Conservation (phyloP, 2,113 vertebrate species). For the Heliornis fulica region DNA sequence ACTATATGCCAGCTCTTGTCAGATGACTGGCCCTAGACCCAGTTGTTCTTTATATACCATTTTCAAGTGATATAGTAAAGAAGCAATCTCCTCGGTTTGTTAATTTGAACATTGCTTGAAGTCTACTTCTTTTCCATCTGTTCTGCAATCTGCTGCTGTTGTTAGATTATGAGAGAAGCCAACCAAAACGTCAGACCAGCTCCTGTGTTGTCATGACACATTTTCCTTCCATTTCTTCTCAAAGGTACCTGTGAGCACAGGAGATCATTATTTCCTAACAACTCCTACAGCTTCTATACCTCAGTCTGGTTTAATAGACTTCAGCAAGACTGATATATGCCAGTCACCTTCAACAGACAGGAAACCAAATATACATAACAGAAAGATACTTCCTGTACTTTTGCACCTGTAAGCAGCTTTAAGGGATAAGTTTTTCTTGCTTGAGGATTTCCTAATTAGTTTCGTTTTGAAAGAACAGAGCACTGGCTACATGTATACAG, state of each 20-base stretch:
- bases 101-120: conserved; percentile 43
- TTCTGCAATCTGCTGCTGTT: conserved; percentile 48
- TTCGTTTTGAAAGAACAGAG: neutral
- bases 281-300: neutral
- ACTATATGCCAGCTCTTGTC: conserved; percentile 12
- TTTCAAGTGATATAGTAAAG: neutral
- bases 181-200: neutral
- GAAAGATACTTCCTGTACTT: neutral
- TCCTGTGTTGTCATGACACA: neutral
- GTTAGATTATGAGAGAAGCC: neutral
- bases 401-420: neutral
- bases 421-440: neutral
- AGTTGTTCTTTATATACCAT: neutral
- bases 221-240: neutral
- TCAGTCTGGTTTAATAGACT: neutral
- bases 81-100: neutral
- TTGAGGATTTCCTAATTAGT: neutral
- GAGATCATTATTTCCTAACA: conserved; percentile 5
- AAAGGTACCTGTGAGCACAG: neutral
- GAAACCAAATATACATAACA: neutral
- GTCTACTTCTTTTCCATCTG: conserved; percentile 60
- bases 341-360: neutral
- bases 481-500: neutral
- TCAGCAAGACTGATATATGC: neutral
- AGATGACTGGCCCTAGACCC: conserved; percentile 13